Evolutionary conservation across 1,140 invertebrate species (phyloP).

Genomic region (Paralvinella palmiformis): DNA sequence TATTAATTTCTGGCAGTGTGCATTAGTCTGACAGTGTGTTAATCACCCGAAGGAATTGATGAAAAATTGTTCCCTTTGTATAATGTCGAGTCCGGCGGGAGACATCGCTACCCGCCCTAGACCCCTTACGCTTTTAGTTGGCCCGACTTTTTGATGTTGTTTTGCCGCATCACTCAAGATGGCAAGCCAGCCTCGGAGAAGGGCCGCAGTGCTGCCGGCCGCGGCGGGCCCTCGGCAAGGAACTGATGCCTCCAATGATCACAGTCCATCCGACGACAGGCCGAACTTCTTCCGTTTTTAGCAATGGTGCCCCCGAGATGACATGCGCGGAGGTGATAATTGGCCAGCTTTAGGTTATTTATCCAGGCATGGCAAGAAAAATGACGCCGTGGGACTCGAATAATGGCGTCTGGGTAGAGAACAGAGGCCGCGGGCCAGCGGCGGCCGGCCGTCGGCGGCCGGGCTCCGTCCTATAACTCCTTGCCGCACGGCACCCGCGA

Average conservation of each 20-base stretch:
- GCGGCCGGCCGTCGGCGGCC: neutral
- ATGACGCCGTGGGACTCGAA: no score
- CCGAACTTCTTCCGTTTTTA: neutral
- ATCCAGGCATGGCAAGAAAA: no score
- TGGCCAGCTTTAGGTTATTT: conserved; percentile 4
- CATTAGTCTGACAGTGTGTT: no score
- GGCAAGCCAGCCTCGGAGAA: neutral
- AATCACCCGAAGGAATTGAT: no score
- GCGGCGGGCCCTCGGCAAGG: neutral
- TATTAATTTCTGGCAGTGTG: no score
- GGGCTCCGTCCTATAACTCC: neutral
- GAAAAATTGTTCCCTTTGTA: no score
- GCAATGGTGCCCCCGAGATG: neutral
- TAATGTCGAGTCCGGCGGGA: no score
- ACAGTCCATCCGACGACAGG: neutral
- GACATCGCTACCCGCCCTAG: no score
- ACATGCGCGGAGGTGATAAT: conserved; percentile 4
- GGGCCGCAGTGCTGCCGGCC: neutral
- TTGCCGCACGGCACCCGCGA: neutral
- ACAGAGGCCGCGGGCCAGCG: neutral
- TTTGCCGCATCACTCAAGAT: neutral
- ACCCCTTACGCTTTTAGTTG: no score
- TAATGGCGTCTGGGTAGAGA: no score
- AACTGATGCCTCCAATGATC: neutral
- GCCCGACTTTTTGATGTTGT: no score